Conservation (phyloP, 2,797 vertebrate genomes). For the Typhlichthys eigenmanni region DNA sequence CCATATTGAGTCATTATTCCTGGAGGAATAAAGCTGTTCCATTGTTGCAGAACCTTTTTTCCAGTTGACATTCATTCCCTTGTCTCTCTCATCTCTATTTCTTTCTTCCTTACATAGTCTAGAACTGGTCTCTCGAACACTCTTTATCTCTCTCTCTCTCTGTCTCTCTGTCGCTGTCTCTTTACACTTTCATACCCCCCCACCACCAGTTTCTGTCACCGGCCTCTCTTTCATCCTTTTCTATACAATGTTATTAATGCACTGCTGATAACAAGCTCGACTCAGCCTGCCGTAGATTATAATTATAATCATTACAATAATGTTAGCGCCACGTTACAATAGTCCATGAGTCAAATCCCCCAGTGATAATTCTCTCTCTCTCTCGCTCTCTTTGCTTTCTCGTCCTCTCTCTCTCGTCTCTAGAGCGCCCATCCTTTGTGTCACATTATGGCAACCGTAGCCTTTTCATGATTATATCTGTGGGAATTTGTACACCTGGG, state of each 20-base stretch:
- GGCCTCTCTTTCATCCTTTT: constrained; percentile 53
- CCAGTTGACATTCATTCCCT: constrained; percentile 14
- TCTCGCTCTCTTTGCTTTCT: constrained; percentile 19
- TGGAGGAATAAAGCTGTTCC: constrained; percentile 30
- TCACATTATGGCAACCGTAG: constrained; percentile 35
- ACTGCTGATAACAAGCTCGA: constrained; percentile 62
- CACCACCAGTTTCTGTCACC: constrained; percentile 46
- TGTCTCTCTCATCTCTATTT: constrained; percentile 39
- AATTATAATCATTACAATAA: constrained; percentile 68
- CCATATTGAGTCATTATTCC: constrained; percentile 19
- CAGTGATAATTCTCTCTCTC: constrained; percentile 49
- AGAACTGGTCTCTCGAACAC: background rate
- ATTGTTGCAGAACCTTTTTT: constrained; percentile 9
- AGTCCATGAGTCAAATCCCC: constrained; percentile 58
- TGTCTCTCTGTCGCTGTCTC: background rate
- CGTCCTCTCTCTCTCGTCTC: constrained; percentile 27
- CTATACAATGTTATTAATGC: constrained; percentile 70
- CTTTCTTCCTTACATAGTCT: constrained; percentile 27
- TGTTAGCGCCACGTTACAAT: constrained; percentile 47
- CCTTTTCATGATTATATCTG: constrained; percentile 44
- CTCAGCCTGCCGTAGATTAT: constrained; percentile 53
- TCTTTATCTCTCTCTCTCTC: constrained; percentile 6
- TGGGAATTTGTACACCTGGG: constrained; percentile 47
- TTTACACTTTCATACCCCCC: too few species aligned
- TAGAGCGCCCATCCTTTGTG: constrained; percentile 40